Evolutionary conservation across 1,140 invertebrate species (phyloP), one percentile per base, ranked within the genome.

Genomic region (Bombus waltoni): DNA sequence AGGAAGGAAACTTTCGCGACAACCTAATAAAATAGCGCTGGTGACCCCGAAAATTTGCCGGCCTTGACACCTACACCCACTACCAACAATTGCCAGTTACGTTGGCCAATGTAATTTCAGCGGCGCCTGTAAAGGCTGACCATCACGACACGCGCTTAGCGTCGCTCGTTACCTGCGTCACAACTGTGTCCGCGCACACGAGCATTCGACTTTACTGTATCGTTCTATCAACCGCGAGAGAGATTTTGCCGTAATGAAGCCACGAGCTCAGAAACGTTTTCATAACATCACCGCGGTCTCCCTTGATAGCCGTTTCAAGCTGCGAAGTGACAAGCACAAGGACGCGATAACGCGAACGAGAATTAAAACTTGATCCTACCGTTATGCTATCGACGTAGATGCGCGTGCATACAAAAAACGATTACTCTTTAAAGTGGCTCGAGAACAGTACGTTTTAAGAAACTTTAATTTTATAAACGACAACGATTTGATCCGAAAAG

Each of bases 11-110:
- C 32, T 32, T 32, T 32, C 32, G 32, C 32, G 32, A 32, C 32
- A 32, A 32, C 32, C 32, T 32, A 32, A 32, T 32, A 40, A 47
- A 35, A 10, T 35, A 35, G 2, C 35, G 3, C 2, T 25, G 6
- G 15, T 42, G 66, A 10, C 35, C 18, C 47, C 78, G 47, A 66
- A 47, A 35, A 81, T 73, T 4, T 22, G 0, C 1, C 35, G 47
- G n/a, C 81, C 81, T 78, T 70, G 81, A 78, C 81, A 83, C 62
- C 44, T 25, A 42, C 47, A 70, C 74, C 57, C 71, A 75, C 42
- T 57, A 22, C 57, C 11, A 1, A 6, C 59, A 6, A 70, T 22
- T n/a, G 42, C 59, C 28, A 38, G 9, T 22, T 28, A 72, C 81
- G 38, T 38, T 18, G 8, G 4, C 3, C 28, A 13, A 62, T 1